Conservation (phyloP, 2,888 invertebrate species). For the Spialia ferax region DNA sequence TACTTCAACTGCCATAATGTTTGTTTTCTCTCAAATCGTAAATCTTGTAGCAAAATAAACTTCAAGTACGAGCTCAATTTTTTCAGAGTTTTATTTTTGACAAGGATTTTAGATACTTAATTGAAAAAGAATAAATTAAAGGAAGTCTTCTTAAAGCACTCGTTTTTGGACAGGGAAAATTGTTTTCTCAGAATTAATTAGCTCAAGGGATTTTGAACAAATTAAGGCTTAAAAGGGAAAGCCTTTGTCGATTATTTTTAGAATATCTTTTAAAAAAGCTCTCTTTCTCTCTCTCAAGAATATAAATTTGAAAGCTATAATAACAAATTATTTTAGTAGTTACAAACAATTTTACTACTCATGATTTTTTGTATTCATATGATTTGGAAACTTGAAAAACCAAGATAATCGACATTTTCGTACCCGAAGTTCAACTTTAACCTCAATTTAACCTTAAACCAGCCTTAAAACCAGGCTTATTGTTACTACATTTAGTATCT, state of each 20-base stretch:
- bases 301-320: not conserved
- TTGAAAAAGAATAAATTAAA: slow-evolving; percentile 27
- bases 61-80: slow-evolving; percentile 1
- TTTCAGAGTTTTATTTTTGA: slow-evolving; percentile 22
- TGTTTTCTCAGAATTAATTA: slow-evolving; percentile 30
- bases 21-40: slow-evolving; percentile 6
- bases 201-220: slow-evolving; percentile 25
- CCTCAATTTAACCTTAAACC: no score
- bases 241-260: slow-evolving; percentile 17
- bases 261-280: slow-evolving; percentile 4
- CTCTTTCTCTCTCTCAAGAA: not conserved
- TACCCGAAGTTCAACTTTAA: no score
- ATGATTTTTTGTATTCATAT: no score
- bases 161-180: slow-evolving; percentile 26
- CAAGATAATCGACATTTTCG: no score
- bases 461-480: no score
- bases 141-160: slow-evolving; percentile 21
- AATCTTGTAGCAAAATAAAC: slow-evolving; percentile 15
- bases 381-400: no score
- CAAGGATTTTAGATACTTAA: slow-evolving; percentile 6
- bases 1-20: slow-evolving; percentile 14
- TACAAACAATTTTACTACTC: no score
- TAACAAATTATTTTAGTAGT: not conserved
- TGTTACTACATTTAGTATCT: no score
- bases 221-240: slow-evolving; percentile 33